Base-by-base conservation (phyloP, 2,888 invertebrate species). In the Ormyrus thymus region DNA sequence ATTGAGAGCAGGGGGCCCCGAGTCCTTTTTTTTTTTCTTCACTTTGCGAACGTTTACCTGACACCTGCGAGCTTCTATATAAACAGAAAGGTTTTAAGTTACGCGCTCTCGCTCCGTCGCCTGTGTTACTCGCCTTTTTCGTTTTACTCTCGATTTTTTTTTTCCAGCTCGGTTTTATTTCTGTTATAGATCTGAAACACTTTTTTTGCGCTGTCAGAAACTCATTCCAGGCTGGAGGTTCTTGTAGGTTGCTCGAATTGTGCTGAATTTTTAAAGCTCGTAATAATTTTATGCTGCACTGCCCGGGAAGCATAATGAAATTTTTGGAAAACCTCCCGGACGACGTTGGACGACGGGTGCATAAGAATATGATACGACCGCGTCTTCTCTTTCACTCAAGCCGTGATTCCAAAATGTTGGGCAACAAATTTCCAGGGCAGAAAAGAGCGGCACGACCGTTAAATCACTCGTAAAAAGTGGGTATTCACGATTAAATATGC, bases 51-150 rank as follows among this genome's bases (percentile, higher is more conserved):
- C 80, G 73, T 70, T 70, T 74, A 80, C 70, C 74, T 73, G 77
- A 80, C 77, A 80, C 80, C 80, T 80, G 77, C 71, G 70, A 74
- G 77, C 74, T 75, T 77, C 70, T 64, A 76, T 68, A 69, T 78
- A 78, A 78, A 81, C 72, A 78, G 76, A 78, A 81, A 76, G 80
- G 80, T 80, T 75, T 80, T 69, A 45, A 75, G 78, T 80, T 80
- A 78, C 80, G 73, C 55, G 68, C 29, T 15, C 62, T 58, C 53
- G 53, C 46, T 56, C 59, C 46, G 53, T 73, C 61, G 46, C 51
- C 68, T 51, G 11, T 43, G 15, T 62, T 11, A 29, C 29, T 29
- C 10, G 13, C 10, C 53, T 45, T 29, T n/a, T 43, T 10, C 55
- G 8, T 48, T 79, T 53, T 74, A 29, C 53, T 70, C 55, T 74